A percentile compares a stretch with the other conserved stretches of the same genome.
These are phyloP conservation scores for Myripristis murdjan DNA, from an alignment of 2,797 vertebrate species.

Conservation along the genomic window DNA sequence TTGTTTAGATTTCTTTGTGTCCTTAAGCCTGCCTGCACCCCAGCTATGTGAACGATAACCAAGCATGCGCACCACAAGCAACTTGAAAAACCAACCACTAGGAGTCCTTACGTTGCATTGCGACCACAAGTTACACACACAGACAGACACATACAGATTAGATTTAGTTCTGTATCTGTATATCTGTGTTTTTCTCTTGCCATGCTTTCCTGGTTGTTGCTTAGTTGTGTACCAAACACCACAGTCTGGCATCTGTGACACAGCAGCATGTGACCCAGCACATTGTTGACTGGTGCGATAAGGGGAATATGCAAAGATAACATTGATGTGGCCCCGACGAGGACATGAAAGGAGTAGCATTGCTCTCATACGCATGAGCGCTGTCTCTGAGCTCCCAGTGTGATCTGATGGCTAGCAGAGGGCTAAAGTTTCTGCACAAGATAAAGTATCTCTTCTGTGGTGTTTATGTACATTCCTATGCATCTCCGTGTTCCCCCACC, in stretches of 20 bases:
- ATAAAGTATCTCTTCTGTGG: slow-evolving; percentile 11
- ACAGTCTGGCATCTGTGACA: slow-evolving; percentile 55
- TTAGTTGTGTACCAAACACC: slow-evolving; percentile 26
- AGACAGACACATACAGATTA: not conserved
- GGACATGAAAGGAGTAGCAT: slow-evolving; percentile 59
- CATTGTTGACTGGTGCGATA: slow-evolving; percentile 69
- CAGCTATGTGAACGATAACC: slow-evolving; percentile 2
- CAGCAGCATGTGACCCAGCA: slow-evolving; percentile 57
- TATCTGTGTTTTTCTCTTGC: slow-evolving; percentile 41
- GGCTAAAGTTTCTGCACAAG: slow-evolving; percentile 26
- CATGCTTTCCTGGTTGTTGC: slow-evolving; percentile 24
- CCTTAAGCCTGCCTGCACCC: not conserved
- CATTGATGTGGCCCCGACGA: slow-evolving; percentile 49
- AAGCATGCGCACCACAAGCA: slow-evolving; percentile 15
- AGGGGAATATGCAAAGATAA: slow-evolving; percentile 57
- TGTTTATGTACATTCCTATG: slow-evolving; percentile 24
- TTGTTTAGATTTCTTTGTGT: slow-evolving; percentile 9
- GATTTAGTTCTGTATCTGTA: slow-evolving; percentile 24
- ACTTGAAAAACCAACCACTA: slow-evolving; percentile 27
- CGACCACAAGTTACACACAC: slow-evolving; percentile 11
- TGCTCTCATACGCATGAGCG: slow-evolving; percentile 41
- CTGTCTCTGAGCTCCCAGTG: slow-evolving; percentile 20
- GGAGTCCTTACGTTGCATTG: slow-evolving; percentile 1
- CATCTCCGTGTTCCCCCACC: slow-evolving; percentile 6
- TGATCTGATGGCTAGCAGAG: slow-evolving; percentile 49